Evolutionary conservation across 2,797 vertebrate species (phyloP).

Genomic region (Sparus aurata): DNA sequence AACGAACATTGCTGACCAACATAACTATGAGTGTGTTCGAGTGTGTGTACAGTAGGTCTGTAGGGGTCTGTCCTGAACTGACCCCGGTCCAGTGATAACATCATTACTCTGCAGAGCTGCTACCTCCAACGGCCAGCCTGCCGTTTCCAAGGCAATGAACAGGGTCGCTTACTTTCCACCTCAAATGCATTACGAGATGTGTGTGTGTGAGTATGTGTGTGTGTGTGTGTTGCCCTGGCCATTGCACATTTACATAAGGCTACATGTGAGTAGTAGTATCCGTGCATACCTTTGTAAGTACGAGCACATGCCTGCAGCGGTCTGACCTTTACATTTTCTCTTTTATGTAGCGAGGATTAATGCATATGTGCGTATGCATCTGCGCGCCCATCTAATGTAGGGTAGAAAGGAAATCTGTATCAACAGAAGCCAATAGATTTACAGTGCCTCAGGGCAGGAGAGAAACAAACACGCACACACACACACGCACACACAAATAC

Average conservation of each 20-base stretch:
- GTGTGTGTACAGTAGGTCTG: conserved; percentile 63
- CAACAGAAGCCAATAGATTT: conserved; percentile 47
- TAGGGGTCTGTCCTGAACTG: conserved; percentile 74
- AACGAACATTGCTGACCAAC: conserved; percentile 5
- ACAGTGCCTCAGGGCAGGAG: conserved; percentile 36
- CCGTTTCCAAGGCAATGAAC: conserved; percentile 82
- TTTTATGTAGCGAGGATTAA: conserved; percentile 8
- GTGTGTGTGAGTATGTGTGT: conserved; percentile 22
- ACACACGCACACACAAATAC: conserved; percentile 18
- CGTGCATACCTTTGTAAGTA: neutral
- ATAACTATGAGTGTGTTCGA: conserved; percentile 40
- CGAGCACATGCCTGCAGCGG: conserved; percentile 31
- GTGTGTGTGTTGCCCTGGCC: conserved; percentile 31
- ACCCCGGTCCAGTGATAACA: conserved; percentile 77
- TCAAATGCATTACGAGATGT: conserved; percentile 63
- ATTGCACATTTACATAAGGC: conserved; percentile 39
- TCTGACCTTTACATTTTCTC: conserved; percentile 13
- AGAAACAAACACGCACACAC: conserved; percentile 6
- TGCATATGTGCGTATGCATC: conserved; percentile 31
- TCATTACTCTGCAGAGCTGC: conserved; percentile 66
- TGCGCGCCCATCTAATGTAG: conserved; percentile 19
- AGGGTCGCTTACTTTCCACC: conserved; percentile 72
- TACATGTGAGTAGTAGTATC: conserved; percentile 21
- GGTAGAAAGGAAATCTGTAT: conserved; percentile 31
- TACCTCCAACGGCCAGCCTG: conserved; percentile 66